Conservation (phyloP, 1,140 invertebrate species). For the Choristoneura fumiferana region DNA sequence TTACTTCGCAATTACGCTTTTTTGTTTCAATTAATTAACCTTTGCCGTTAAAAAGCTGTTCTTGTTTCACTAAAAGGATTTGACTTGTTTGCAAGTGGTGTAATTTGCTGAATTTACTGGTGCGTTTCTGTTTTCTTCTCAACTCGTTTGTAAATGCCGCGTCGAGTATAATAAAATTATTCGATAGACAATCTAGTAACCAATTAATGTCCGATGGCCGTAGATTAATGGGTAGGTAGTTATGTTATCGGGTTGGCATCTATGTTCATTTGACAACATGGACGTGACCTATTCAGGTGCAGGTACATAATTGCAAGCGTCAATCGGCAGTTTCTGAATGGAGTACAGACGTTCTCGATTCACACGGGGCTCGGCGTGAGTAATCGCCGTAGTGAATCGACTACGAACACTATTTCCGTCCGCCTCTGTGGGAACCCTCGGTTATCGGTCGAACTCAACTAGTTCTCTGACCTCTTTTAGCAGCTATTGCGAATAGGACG, state of each 20-base stretch:
- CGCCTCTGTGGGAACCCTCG: constrained; percentile 41
- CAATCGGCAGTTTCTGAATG: constrained; percentile 21
- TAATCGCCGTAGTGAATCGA: constrained; percentile 46
- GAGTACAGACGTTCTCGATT: constrained; percentile 6
- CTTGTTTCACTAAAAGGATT: constrained; percentile 4
- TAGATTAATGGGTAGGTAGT: no score
- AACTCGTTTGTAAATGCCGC: no score
- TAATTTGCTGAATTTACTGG: no score
- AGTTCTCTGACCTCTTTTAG: constrained; percentile 52
- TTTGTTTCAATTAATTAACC: constrained; percentile 3
- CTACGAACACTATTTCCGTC: constrained; percentile 58
- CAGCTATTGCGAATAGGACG: constrained; percentile 31
- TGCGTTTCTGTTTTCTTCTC: no score
- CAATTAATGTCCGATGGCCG: no score
- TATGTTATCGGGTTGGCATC: no score
- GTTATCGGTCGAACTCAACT: constrained; percentile 36
- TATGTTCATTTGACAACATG: no score
- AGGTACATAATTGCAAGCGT: background rate
- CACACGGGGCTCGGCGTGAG: constrained; percentile 35
- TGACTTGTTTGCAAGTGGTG: background rate
- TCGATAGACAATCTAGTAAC: no score
- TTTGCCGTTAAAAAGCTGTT: background rate
- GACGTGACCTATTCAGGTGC: no score
- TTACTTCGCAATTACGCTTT: background rate
- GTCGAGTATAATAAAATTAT: no score